Evolutionary conservation across 53 echinoderm and acorn worm species (phyloP), one percentile per base, ranked within the genome.

Genomic region (Apostichopus leukothele): DNA sequence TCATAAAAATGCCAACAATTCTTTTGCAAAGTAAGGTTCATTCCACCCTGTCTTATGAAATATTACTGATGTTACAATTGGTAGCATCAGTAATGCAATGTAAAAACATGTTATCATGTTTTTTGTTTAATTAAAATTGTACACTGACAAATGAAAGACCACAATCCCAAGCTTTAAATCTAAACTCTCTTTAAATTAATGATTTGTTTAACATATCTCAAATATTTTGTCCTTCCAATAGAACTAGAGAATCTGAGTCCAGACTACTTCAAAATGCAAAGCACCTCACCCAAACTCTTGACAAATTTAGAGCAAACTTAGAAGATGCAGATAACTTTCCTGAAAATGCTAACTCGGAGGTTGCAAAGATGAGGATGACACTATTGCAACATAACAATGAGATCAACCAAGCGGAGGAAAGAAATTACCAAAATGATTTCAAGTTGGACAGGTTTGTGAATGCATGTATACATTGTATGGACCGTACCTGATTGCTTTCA

Each of bases 251-350:
- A 67, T 96, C 96, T 0, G 99, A 99, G 83, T 86, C 94, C 5
- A 85, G 91, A 19, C 94, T 88, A 52, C 91, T 99, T 14, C 95
- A 97, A 88, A 76, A 85, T 59, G 99, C 99, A 88, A 99, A 99
- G 79, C 93, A 96, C 76, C 83, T 83, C 59, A 96, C 99, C 79
- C 89, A 88, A 14, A 76, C 83, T 9, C 74, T 99, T 75, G 99
- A 99, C 89, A 93, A 94, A 78, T 95, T 96, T 74, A 89, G 88
- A 7, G 52, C 75, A 27, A 96, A 99, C 79, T 87, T 99, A 9
- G 97, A 97, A 68, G 95, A 97, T 84, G 97, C 95, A 8, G 97
- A 97, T 75, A 94, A 95, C 85, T 97, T 97, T 67, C 97, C 97
- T 6, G 97, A 97, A 79, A 97, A 93, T 86, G 93, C 94, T 19